Percentiles rank a stretch among this genome's conserved stretches.
These are phyloP conservation scores for Drosophila subobscura DNA, from an alignment of 1,140 invertebrate species.

Conservation along the genomic window DNA sequence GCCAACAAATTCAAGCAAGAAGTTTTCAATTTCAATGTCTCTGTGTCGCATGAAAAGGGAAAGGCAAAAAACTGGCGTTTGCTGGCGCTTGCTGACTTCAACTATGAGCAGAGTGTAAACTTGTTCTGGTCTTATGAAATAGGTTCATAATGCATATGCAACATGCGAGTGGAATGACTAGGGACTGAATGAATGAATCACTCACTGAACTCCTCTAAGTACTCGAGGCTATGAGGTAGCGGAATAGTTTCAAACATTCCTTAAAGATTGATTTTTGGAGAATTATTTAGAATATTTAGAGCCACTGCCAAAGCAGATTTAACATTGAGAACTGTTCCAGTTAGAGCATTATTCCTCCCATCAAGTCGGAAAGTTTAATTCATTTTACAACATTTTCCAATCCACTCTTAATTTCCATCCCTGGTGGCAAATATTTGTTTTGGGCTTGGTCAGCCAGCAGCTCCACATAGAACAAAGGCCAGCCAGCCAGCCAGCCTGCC, in stretches of 20 bases:
- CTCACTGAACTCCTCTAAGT: conserved; percentile 9
- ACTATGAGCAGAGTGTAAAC: conserved; percentile 59
- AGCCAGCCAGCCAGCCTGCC: conserved; percentile 42
- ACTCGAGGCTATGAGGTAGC: too few species aligned
- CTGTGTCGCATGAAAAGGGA: conserved; percentile 70
- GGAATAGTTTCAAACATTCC: too few species aligned
- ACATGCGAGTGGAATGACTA: conserved; percentile 35
- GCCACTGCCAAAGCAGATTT: too few species aligned
- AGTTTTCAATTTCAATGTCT: conserved; percentile 53
- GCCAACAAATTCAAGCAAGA: conserved; percentile 48
- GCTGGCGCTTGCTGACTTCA: conserved; percentile 33
- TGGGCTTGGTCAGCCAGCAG: conserved; percentile 66
- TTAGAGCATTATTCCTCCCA: too few species aligned
- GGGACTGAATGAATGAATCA: conserved; percentile 45
- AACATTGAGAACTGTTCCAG: too few species aligned
- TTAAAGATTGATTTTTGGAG: too few species aligned
- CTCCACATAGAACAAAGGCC: conserved; percentile 69
- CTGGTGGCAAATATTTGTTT: conserved; percentile 69
- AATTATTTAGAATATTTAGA: too few species aligned
- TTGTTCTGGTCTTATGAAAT: conserved; percentile 62
- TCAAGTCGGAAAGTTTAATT: too few species aligned
- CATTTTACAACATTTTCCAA: neutral
- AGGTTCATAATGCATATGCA: conserved; percentile 56
- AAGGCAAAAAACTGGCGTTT: conserved; percentile 61
- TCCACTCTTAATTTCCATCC: conserved; percentile 28